Percentiles rank a stretch among this genome's conserved stretches.
These are phyloP conservation scores for Antheraea yamamai DNA, from an alignment of 2,888 invertebrate species.

Conservation along the genomic window DNA sequence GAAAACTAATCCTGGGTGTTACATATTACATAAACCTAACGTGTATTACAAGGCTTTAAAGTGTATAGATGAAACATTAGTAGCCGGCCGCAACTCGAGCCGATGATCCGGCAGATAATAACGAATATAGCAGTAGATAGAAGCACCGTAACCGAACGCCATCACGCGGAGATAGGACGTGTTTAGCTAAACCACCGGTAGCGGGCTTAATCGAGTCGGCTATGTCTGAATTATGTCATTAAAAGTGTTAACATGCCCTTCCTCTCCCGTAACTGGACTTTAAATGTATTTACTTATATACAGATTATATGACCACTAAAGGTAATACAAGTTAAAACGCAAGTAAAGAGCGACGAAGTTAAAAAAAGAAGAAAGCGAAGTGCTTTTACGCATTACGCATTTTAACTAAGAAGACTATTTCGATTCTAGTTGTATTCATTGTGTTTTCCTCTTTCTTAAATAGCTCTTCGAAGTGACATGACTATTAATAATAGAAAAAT, in stretches of 20 bases:
- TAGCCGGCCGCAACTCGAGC: conserved; percentile 41
- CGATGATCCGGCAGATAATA: conserved; percentile 54
- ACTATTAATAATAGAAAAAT: no score
- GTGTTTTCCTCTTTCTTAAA: no score
- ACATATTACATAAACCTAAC: conserved; percentile 39
- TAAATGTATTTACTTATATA: conserved; percentile 33
- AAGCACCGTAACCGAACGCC: conserved; percentile 44
- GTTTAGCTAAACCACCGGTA: conserved; percentile 58
- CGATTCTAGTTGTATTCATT: no score
- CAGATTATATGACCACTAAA: neutral
- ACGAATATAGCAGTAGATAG: conserved; percentile 56
- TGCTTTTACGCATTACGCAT: neutral
- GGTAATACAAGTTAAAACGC: neutral
- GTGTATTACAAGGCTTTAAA: conserved; percentile 47
- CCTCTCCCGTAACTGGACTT: conserved; percentile 67
- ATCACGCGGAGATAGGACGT: conserved; percentile 58
- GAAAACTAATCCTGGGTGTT: conserved; percentile 31
- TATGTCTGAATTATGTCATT: conserved; percentile 76
- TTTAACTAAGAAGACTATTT: neutral
- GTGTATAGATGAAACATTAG: conserved; percentile 56
- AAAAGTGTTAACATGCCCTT: conserved; percentile 71
- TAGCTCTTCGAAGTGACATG: no score
- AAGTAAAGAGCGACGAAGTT: neutral
- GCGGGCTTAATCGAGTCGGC: conserved; percentile 72
- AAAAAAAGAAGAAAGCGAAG: no score